Base-by-base conservation (phyloP, 2,888 invertebrate species). In the Smittia aterrima region DNA sequence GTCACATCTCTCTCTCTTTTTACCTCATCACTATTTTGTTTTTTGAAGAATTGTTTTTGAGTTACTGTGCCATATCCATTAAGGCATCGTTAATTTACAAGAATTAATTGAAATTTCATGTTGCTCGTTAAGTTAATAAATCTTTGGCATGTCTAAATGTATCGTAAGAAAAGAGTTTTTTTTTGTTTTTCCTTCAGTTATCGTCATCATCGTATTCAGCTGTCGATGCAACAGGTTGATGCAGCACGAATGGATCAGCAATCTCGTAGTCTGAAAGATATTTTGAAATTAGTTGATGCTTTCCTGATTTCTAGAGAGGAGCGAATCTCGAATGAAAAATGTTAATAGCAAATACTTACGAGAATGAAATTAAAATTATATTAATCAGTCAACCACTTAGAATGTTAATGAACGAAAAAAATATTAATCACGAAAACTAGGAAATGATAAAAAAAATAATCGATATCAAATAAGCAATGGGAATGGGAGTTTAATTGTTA, bases 151-250 rank as follows among this genome's bases (percentile, higher is more conserved):
- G 47, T n/a, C 47, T 47, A 47, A 47, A 47, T n/a, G 16, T 38
- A 38, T 38, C 11, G 38, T 47, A 13, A 32, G 32, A 32, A 9
- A 32, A 32, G 32, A 32, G 32, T 32, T 32, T 9, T 16, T 4
- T 38, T 38, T 11, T 11, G 11, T 4, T 38, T 38, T 38, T 16
- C 47, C n/a, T 47, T 47, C 47, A 47, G 16, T 47, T 47, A 16
- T 47, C 47, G 47, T 47, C 47, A n/a, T 40, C 76, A 47, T 77
- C 77, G 47, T 75, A 76, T 58, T 76, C 76, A 25, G 77, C 76
- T 25, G 75, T 75, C 53, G 75, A 76, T 38, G 79, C 78, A 75
- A 78, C 78, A 76, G 25, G 53, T 54, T 20, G 47, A 68, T 47
- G 41, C 18, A 70, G 16, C 25, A 54, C 54, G n/a, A 32, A 70